These are phyloP conservation scores for Chaetodon trifascialis DNA, from an alignment of 2,113 vertebrate genomes.

Conservation along the genomic window DNA sequence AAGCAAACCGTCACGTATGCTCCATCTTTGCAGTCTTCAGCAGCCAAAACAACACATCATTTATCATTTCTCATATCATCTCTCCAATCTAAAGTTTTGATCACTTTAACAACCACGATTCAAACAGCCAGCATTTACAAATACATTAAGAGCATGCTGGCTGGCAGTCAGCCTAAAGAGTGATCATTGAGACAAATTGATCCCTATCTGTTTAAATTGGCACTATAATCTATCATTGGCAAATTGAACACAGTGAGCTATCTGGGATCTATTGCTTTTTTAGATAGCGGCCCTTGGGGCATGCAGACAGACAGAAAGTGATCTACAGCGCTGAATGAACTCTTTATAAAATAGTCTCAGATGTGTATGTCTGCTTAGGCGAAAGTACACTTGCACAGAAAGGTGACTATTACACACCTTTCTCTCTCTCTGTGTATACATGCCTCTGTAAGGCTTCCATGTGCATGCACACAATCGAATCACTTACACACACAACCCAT, in stretches of 20 bases:
- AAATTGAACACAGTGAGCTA: conserved; percentile 94
- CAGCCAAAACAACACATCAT: conserved; percentile 65
- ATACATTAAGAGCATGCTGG: conserved; percentile 86
- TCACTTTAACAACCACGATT: conserved; percentile 63
- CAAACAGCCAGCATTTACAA: conserved; percentile 79
- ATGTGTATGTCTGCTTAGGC: conserved; percentile 34
- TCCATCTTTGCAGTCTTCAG: conserved; percentile 51
- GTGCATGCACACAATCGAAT: background rate
- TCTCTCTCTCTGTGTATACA: background rate
- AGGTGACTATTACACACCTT: background rate
- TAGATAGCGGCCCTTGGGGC: conserved; percentile 89
- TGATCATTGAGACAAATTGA: conserved; percentile 99
- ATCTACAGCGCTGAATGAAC: conserved; percentile 79
- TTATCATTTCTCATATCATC: conserved; percentile 58
- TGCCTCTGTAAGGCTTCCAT: background rate
- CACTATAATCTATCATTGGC: conserved; percentile 97
- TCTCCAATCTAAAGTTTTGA: conserved; percentile 52
- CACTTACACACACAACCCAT: background rate
- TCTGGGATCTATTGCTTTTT: conserved; percentile 92
- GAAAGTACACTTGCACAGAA: conserved; percentile 3
- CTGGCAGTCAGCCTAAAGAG: conserved; percentile 95
- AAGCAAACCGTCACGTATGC: conserved; percentile 51
- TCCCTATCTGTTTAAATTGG: conserved; percentile 98
- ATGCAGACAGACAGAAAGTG: conserved; percentile 88
- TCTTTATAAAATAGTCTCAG: conserved; percentile 44